Evolutionary conservation across 2,888 invertebrate species (phyloP).

Genomic region (Patella pellucida): DNA sequence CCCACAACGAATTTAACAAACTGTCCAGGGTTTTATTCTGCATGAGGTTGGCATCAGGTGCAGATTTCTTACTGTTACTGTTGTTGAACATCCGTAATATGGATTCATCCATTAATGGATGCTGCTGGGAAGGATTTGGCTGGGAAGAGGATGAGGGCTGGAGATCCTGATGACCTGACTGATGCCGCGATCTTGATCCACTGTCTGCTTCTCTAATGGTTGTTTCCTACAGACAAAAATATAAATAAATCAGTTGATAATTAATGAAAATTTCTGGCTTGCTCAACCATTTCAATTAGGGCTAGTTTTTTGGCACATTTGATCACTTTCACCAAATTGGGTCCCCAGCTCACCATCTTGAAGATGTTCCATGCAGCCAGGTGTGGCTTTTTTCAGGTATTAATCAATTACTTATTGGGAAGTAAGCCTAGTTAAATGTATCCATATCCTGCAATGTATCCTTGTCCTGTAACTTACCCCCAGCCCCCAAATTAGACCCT

Average conservation of each 20-base stretch:
- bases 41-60: slow-evolving; percentile 19
- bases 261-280: too few relatives aligned
- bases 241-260: neutral
- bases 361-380: too few relatives aligned
- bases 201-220: slow-evolving; percentile 53
- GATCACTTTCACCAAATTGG: too few relatives aligned
- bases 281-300: too few relatives aligned
- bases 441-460: too few relatives aligned
- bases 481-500: too few relatives aligned
- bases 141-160: slow-evolving; percentile 51
- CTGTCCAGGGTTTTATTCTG: slow-evolving; percentile 42
- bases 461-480: too few relatives aligned
- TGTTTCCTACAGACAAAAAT: slow-evolving; percentile 50
- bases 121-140: slow-evolving; percentile 19
- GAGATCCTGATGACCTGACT: slow-evolving; percentile 62
- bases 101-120: slow-evolving; percentile 31
- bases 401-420: too few relatives aligned
- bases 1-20: slow-evolving; percentile 55
- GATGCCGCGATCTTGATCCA: slow-evolving; percentile 53
- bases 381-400: too few relatives aligned
- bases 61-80: slow-evolving; percentile 8
- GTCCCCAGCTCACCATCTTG: too few relatives aligned
- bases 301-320: too few relatives aligned
- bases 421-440: too few relatives aligned
- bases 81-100: slow-evolving; percentile 12